A percentile compares a stretch with the other conserved stretches of the same genome.
Conservation (phyloP, 2,797 vertebrate genomes). For the Phoebastria nigripes region DNA sequence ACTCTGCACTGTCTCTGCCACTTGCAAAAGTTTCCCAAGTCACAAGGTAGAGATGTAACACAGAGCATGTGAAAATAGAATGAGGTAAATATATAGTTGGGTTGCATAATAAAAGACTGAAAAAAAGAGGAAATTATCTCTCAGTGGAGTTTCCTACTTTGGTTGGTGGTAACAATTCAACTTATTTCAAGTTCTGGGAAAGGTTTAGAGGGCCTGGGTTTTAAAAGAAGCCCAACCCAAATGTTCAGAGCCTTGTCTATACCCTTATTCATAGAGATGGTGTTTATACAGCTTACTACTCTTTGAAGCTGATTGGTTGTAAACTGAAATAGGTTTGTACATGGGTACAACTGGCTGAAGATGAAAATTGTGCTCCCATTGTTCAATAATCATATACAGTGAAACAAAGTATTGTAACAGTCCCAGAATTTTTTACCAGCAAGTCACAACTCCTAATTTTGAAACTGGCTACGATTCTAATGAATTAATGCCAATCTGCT, state of each 20-base stretch:
- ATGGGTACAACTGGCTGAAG: background rate
- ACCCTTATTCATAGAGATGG: background rate
- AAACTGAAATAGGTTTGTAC: background rate
- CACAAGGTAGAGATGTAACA: background rate
- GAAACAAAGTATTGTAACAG: background rate
- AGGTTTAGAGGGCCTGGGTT: background rate
- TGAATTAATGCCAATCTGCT: background rate
- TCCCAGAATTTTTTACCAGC: background rate
- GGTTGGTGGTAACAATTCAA: constrained; percentile 40
- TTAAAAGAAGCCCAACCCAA: constrained; percentile 34
- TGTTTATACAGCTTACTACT: constrained; percentile 1
- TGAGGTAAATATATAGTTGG: background rate
- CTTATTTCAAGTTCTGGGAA: constrained; percentile 57
- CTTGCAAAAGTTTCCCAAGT: background rate
- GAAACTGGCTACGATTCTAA: background rate
- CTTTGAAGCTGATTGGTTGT: background rate
- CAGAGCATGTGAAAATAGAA: background rate
- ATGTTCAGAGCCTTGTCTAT: constrained; percentile 4
- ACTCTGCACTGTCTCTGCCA: background rate
- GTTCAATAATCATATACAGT: background rate
- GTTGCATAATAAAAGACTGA: background rate
- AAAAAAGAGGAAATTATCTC: constrained; percentile 9
- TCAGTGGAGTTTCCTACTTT: constrained; percentile 9
- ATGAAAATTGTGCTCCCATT: background rate
- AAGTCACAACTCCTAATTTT: background rate